Base-by-base conservation (phyloP, 2,113 vertebrate genomes). In the Poeciliopsis retropinna region DNA sequence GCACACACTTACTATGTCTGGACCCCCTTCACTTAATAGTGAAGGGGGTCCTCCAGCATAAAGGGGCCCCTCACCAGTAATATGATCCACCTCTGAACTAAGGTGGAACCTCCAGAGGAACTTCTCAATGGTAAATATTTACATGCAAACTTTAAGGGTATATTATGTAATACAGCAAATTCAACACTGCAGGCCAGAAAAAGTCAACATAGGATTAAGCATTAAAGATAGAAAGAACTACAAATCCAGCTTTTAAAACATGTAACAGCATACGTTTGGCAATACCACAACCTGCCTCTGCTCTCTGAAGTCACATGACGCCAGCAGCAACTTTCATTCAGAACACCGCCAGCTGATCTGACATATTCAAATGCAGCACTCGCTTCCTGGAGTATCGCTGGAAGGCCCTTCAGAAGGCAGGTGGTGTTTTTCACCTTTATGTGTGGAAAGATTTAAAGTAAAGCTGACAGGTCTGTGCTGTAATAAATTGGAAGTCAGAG, bases 31-130 rank as follows among this genome's bases (percentile, higher is more conserved):
- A 30, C 64, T 79, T 32, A 79, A 80, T 73, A 87, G 83, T 75
- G 75, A n/a, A n/a, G n/a, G n/a, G n/a, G n/a, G 81, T 73, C 67
- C 39, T 37, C 64, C 62, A 65, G 71, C 67, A 75, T 51, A 68
- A 27, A 65, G 72, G 78, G 85, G 79, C 37, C 81, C 71, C 87
- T 85, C 77, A 71, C 76, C 54, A 29, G 92, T 89, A 92, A 93
- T 25, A 65, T 72, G 89, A 92, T 88, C 82, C 62, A 62, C 60
- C 75, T 79, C 75, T 4, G 73, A 85, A 69, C 86, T 61, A 67
- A 82, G 75, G 88, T 91, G 75, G 62, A 71, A 86, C 85, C 71
- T 60, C 67, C 74, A 77, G 70, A 70, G 64, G 64, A 70, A 75
- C 79, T 60, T 64, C 70, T 73, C 65, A 78, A 30, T 74, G 44